Evolutionary conservation across 2,113 vertebrate genomes (phyloP), one percentile per base, ranked within the genome.

Genomic region (Empidonax traillii): DNA sequence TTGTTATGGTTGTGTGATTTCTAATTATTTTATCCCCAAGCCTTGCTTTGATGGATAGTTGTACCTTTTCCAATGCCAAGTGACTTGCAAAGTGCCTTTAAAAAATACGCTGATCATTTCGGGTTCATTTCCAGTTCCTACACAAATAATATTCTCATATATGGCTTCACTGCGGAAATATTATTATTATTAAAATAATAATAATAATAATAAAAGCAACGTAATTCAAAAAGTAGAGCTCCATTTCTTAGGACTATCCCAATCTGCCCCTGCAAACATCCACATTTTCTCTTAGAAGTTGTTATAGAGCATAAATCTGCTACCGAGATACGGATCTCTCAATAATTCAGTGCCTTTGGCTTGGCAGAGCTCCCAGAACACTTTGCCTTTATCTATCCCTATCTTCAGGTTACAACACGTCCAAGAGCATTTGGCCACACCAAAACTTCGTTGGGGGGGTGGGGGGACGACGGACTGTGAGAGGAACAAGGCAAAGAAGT

Each of bases 11-110:
- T 97, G 96, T 95, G 75, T 98, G 97, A 93, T 97, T 98, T 98
- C 97, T 98, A 98, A 98, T 98, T 98, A 98, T 98, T 98, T 98
- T 97, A 97, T 97, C 97, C 97, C 96, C 96, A 95, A 96, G 97
- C 95, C 69, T 92, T 90, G 94, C 95, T 91, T 92, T 98, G 97
- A 98, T 87, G 67, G 96, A 98, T 98, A 96, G 97, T 96, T 96
- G 95, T 78, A 97, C 93, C 81, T 95, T 97, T 96, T 94, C 96
- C 96, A 97, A 92, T 80, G 94, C 89, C 69, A 51, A 97, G 91
- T 92, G 90, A 94, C 96, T 94, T 96, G 93, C 96, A 96, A 97
- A 98, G 95, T 83, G 93, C 89, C 77, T 96, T 91, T 95, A 95
- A 98, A 97, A 97, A 96, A 91, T 55, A 92, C 3, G 25, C 88